Base-by-base conservation (phyloP, 2,797 vertebrate genomes). In the Argyrosomus regius region DNA sequence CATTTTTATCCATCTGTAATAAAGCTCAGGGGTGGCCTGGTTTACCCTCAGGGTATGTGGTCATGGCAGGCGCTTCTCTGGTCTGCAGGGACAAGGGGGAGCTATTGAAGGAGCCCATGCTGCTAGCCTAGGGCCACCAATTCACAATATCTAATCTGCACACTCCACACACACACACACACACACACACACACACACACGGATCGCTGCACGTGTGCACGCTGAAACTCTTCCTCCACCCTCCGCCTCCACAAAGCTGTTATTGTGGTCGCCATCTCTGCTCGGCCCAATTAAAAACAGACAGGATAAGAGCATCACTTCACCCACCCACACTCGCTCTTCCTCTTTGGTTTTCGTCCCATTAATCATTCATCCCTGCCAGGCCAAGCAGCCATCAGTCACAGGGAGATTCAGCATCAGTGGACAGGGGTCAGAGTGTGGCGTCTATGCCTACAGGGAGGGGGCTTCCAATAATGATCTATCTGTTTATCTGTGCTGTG, bases 301-400 rank as follows among this genome's bases (percentile, higher is more conserved):
- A 85, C 88, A 90, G 90, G 89, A 93, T 90, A 79, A 89, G 85
- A 85, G 88, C 90, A 90, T 92, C 89, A 82, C 88, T 90, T 88
- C 86, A 90, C 78, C 83, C 88, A 58, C 78, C 85, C 74, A 14
- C 67, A 3, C 77, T 60, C 76, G 60, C 81, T 77, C 85, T 77
- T 83, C 84, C 82, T 86, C 68, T 73, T 76, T 9, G 74, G 80
- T 87, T 59, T 84, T 84, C 83, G 77, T 82, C 82, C 84, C 87
- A 89, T 92, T 90, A 90, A 91, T 93, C 90, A 89, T 91, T 91
- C 84, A 83, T 85, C 80, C 77, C 65, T 68, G 74, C 83, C 84
- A 88, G 86, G 80, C 84, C 50, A 39, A 81, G 82, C 87, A 81
- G 71, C 83, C 75, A 80, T 84, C 89, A 80, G 83, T 85, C 87